Evolutionary conservation across 2,888 invertebrate species (phyloP).

Genomic region (Agrochola lota): DNA sequence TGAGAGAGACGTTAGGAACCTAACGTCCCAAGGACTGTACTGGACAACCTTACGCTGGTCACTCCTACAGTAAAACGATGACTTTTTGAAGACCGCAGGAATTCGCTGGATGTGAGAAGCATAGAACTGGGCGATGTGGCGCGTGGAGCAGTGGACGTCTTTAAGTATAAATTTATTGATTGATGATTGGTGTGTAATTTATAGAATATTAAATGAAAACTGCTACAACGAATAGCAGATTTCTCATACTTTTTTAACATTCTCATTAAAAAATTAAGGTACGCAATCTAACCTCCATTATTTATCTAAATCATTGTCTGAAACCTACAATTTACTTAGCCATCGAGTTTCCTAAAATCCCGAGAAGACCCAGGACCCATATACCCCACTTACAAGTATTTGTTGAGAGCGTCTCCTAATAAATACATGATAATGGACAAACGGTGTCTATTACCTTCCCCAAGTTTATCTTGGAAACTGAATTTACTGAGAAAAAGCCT

Average conservation of each 20-base stretch:
- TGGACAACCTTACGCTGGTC: neutral
- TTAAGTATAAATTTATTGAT: neutral
- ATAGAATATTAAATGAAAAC: neutral
- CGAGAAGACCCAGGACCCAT: conserved; percentile 1
- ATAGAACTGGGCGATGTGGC: too few species aligned
- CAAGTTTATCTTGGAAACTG: conserved; percentile 77
- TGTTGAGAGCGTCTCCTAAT: conserved; percentile 69
- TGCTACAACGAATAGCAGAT: neutral
- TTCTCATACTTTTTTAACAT: neutral
- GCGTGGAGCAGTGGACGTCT: neutral
- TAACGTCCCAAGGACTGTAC: neutral
- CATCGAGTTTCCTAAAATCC: conserved; percentile 22
- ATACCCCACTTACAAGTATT: conserved; percentile 34
- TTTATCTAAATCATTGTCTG: conserved; percentile 1
- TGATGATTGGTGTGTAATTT: neutral
- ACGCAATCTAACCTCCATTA: neutral
- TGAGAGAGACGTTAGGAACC: too few species aligned
- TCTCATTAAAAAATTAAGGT: neutral
- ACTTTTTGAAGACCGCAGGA: too few species aligned
- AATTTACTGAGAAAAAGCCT: conserved; percentile 74
- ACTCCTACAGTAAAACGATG: too few species aligned
- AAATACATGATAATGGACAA: conserved; percentile 82
- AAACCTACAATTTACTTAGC: conserved; percentile 28
- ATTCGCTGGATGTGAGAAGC: too few species aligned
- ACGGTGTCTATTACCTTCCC: conserved; percentile 78